Percentiles rank a stretch among this genome's conserved stretches.
Conservation (phyloP, 2,113 vertebrate species). For the crab-eating macaque (Macaca fascicularis) region T2T-MFA8v1.1 NC_088377.1:194661001-194661500, state of each 20-base stretch:
- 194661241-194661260: not conserved
- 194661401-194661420: no score
- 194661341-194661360: not conserved
- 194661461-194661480: not conserved
- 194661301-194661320: not conserved
- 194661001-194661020: not conserved
- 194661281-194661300: not conserved
- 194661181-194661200: rapidly evolving
- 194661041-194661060: not conserved
- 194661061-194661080: not conserved
- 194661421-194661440: not conserved
- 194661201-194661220: not conserved
- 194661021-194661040: not conserved
- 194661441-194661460: not conserved
- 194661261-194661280: not conserved
- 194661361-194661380: not conserved
- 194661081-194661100: not conserved
- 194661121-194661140: not conserved
- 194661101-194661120: not conserved
- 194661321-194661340: not conserved
- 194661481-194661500: not conserved
- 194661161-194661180: not conserved
- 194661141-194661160: not conserved
- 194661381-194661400: not conserved
- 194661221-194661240: not conserved